These are phyloP conservation scores for Phrynosoma blainvillii DNA, from an alignment of 2,113 vertebrate species.

Conservation along the genomic window DNA sequence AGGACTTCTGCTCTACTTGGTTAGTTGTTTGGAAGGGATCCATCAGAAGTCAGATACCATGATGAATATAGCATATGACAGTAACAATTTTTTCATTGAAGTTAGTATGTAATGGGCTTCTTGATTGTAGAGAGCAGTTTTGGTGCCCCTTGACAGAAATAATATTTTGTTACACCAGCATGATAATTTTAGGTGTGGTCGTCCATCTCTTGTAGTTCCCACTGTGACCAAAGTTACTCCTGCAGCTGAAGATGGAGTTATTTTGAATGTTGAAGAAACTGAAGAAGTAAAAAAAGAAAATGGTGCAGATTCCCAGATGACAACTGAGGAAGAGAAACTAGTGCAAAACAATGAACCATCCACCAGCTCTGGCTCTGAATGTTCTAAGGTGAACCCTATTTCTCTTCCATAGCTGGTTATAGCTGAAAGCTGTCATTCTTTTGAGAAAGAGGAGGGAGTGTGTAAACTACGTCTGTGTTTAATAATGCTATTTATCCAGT, in stretches of 20 bases:
- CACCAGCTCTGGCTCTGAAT: slow-evolving; percentile 73
- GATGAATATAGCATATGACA: not conserved
- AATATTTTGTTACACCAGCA: not conserved
- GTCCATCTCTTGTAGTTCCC: slow-evolving; percentile 64
- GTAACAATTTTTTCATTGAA: not conserved
- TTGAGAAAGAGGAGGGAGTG: not conserved
- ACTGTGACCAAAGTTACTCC: slow-evolving; percentile 72
- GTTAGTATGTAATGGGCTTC: not conserved
- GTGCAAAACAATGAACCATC: slow-evolving; percentile 76
- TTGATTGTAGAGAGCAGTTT: not conserved
- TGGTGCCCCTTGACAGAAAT: not conserved
- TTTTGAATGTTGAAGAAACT: slow-evolving; percentile 70
- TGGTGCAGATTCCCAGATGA: slow-evolving; percentile 49
- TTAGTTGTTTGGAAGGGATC: not conserved
- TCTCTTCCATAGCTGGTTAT: not conserved
- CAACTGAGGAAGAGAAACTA: slow-evolving; percentile 47
- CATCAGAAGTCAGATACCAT: not conserved
- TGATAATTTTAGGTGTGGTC: not conserved
- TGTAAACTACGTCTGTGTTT: not conserved
- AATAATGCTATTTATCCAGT: not conserved
- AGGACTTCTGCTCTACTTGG: not conserved
- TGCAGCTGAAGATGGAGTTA: slow-evolving; percentile 70
- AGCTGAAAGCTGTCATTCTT: not conserved
- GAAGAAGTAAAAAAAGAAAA: slow-evolving; percentile 68
- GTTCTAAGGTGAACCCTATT: slow-evolving; percentile 63